Evolutionary conservation across 2,113 vertebrate genomes (phyloP).

Genomic region (Crocuta crocuta): DNA sequence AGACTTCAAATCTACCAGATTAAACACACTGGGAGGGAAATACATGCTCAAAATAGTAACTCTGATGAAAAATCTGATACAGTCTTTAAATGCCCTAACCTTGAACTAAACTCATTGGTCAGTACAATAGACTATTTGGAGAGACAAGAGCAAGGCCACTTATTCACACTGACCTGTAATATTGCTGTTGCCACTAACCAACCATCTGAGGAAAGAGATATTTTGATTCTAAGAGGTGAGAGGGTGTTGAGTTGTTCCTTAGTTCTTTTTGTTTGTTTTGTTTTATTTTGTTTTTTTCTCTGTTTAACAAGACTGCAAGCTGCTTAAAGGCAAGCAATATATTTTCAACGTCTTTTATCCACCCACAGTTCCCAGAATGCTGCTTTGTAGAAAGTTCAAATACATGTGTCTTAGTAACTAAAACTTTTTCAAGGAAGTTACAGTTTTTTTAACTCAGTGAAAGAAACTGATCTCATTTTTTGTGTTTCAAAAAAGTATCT

Average conservation of each 20-base stretch:
- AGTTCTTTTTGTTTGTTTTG: too few relatives aligned
- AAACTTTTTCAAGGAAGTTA: neutral
- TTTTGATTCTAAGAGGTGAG: neutral
- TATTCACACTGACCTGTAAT: neutral
- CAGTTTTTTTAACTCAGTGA: neutral
- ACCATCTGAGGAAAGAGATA: neutral
- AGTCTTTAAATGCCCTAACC: neutral
- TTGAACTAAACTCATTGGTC: neutral
- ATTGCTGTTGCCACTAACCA: rapidly evolving
- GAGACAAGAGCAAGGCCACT: neutral
- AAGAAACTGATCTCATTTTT: neutral
- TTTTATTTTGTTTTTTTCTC: neutral
- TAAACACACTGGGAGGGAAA: neutral
- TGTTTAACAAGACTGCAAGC: neutral
- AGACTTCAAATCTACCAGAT: neutral
- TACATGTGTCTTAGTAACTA: neutral
- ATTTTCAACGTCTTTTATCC: neutral
- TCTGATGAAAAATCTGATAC: neutral
- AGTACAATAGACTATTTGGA: neutral
- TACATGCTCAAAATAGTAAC: neutral
- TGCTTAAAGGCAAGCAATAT: neutral
- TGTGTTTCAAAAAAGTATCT: neutral
- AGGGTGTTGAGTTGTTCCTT: neutral
- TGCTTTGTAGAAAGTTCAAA: neutral
- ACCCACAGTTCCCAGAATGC: neutral